Base-by-base conservation (phyloP, 2,113 vertebrate genomes). In the Macrotis lagotis region DNA sequence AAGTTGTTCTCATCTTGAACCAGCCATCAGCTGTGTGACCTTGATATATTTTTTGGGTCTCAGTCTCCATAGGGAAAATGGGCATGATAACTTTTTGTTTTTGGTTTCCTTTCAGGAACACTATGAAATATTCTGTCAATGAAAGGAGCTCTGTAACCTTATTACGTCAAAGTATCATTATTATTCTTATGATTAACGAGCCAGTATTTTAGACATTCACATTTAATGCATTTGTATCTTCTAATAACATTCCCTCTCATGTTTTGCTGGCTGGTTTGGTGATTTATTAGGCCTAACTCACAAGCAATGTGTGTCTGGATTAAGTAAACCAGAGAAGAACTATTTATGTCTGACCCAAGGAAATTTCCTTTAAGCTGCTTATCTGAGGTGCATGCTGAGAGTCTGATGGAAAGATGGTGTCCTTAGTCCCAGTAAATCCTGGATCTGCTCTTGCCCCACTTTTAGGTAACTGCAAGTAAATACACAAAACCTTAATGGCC, bases 351-450 rank as follows among this genome's bases (percentile, higher is more conserved):
- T 97, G 95, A 95, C 93, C 97, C 7, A 19, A 95, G 90, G 90
- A 97, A 96, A 94, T 92, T 97, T 98, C 94, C 91, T 96, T 92
- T 98, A 94, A 97, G 96, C 96, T 96, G 93, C 91, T 97, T 95
- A 96, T 96, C 88, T 48, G 97, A 94, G 59, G 51, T 24, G 47
- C 91, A 8, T 91, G 95, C 51, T 90, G 96, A 90, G 53, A 94
- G 88, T 89, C 25, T 83, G 91, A 22, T 22, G 95, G 94, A 53
- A 91, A 93, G 94, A 52, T 94, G 93, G 88, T 50, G 10, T 52
- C 91, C 89, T 93, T 52, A 7, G 48, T 25, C n/a, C 49, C 24
- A 26, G 91, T 91, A 89, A 92, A 91, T 92, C 90, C 95, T 50
- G 93, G 95, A 48, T 93, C 93, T 53, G 66, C 66, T 92, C 52